Conservation (phyloP, 2,797 vertebrate species). For the Ficedula albicollis region DNA sequence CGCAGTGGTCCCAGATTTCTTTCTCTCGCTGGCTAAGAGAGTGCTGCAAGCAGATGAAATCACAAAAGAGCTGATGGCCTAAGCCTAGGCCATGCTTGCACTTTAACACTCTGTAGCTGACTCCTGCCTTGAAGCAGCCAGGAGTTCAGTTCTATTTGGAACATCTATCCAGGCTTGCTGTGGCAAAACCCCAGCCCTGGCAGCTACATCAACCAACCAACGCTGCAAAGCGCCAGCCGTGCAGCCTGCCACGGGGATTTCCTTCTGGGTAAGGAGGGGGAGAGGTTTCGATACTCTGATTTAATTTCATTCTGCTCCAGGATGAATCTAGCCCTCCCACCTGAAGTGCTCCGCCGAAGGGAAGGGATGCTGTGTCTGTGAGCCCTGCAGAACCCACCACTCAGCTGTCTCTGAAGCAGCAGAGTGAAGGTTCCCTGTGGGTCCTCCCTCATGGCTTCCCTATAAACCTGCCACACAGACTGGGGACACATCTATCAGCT, state of each 20-base stretch:
- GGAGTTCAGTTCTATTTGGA: no score
- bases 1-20: no score
- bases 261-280: background rate
- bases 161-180: no score
- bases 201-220: background rate
- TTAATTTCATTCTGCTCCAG: background rate
- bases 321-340: background rate
- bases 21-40: no score
- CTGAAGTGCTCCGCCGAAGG: background rate
- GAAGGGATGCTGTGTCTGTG: background rate
- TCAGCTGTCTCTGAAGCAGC: background rate
- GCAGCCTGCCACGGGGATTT: background rate
- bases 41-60: no score
- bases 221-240: background rate
- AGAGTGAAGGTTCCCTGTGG: background rate
- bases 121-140: no score
- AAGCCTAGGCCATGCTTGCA: no score
- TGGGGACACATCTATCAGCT: background rate
- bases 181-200: no score
- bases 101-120: no score
- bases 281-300: background rate
- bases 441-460: background rate
- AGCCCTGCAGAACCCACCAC: background rate
- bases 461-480: background rate
- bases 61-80: no score